Conservation (phyloP, 2,888 invertebrate species). For the Calameuta pallipes region DNA sequence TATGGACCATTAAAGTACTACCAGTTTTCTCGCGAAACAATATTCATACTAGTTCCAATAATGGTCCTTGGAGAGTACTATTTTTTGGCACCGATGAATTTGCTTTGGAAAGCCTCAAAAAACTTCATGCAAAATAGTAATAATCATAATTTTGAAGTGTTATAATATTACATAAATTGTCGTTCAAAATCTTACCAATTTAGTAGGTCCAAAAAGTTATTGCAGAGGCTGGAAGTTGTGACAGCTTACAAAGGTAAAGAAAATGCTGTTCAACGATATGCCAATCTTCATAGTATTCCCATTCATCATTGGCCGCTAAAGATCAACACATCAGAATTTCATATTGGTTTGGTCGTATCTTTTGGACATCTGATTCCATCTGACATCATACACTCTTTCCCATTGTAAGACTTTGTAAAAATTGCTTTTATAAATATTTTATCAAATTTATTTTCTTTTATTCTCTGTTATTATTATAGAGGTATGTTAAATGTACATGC, state of each 20-base stretch:
- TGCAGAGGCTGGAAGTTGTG: conserved; percentile 76
- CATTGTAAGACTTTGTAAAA: conserved; percentile 75
- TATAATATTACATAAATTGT: neutral
- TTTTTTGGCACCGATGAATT: conserved; percentile 91
- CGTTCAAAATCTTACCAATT: conserved; percentile 39
- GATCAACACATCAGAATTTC: conserved; percentile 70
- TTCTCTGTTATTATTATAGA: conserved; percentile 67
- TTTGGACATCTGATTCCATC: conserved; percentile 92
- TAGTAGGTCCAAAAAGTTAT: conserved; percentile 69
- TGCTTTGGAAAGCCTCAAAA: conserved; percentile 79
- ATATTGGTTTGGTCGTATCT: conserved; percentile 91
- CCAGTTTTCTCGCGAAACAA: neutral
- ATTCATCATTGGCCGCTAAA: conserved; percentile 76
- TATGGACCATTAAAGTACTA: neutral
- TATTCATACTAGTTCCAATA: neutral
- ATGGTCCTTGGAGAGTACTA: conserved; percentile 72
- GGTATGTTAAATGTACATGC: conserved; percentile 96
- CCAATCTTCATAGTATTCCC: conserved; percentile 71
- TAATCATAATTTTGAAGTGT: neutral
- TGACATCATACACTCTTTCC: conserved; percentile 80
- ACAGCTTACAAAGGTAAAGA: conserved; percentile 74
- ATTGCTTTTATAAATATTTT: conserved; percentile 17
- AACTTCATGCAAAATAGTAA: conserved; percentile 76
- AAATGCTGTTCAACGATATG: conserved; percentile 78
- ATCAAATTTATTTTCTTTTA: conserved; percentile 18